Percentiles rank a stretch among this genome's conserved stretches.
These are phyloP conservation scores for Hedya salicella DNA, from an alignment of 2,888 invertebrate species.

Conservation along the genomic window DNA sequence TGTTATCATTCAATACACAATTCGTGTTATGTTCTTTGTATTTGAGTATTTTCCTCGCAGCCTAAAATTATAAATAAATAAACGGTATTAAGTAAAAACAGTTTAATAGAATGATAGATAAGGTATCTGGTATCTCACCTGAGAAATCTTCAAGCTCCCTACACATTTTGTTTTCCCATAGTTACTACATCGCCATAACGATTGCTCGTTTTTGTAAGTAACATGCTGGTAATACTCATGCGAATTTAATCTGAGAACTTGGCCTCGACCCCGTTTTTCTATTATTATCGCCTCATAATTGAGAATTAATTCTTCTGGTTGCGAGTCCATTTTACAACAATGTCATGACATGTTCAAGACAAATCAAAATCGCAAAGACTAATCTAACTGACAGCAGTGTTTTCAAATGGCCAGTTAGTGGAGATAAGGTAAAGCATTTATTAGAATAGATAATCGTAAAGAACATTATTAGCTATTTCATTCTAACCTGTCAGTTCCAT, in stretches of 20 bases:
- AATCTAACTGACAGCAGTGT: not conserved
- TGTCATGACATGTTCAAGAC: not conserved
- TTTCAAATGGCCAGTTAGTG: too few relatives aligned
- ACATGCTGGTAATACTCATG: not conserved
- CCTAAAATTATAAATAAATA: too few relatives aligned
- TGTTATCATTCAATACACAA: too few relatives aligned
- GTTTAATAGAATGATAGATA: too few relatives aligned
- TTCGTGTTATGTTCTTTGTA: too few relatives aligned
- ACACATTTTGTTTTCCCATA: slow-evolving; percentile 4
- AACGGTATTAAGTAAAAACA: too few relatives aligned
- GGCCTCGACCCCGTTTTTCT: not conserved
- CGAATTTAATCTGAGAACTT: not conserved
- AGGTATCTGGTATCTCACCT: slow-evolving; percentile 1
- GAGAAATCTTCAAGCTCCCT: not conserved
- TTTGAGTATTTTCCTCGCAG: too few relatives aligned
- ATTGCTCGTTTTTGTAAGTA: not conserved
- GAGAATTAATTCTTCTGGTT: not conserved
- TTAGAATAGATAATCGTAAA: slow-evolving; percentile 2
- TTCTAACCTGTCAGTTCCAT: too few relatives aligned
- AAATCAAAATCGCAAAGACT: not conserved
- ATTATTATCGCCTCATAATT: not conserved
- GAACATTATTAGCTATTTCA: not conserved
- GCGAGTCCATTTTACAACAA: not conserved
- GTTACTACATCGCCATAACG: slow-evolving; percentile 1
- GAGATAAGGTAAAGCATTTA: slow-evolving; percentile 4